These are phyloP conservation scores for Epizoanthus illoricatus DNA, from an alignment of 92 coral and sea anemone species.

Conservation along the genomic window DNA sequence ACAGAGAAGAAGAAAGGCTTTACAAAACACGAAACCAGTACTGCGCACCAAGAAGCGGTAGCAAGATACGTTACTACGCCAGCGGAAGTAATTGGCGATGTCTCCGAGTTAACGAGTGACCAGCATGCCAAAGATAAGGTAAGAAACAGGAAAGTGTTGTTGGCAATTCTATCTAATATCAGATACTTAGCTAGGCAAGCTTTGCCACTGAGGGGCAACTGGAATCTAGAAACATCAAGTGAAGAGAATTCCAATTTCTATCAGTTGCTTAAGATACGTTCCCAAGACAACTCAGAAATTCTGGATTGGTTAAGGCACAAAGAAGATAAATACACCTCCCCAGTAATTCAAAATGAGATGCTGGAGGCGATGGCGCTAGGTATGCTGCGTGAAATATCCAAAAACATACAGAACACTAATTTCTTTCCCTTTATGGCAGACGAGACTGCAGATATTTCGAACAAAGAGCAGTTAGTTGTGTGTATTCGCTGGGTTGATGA, in stretches of 20 bases:
- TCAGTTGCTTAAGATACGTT: constrained; percentile 42
- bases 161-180: constrained; percentile 51
- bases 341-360: constrained; percentile 51
- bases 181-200: constrained; percentile 51
- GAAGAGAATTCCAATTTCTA: constrained; percentile 56
- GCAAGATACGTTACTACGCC: constrained; percentile 47
- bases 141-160: constrained; percentile 47
- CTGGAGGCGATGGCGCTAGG: constrained; percentile 41
- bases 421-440: constrained; percentile 63
- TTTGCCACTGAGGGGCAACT: constrained; percentile 51
- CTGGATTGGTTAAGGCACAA: constrained; percentile 50
- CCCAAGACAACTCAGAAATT: constrained; percentile 46
- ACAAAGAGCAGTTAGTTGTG: constrained; percentile 61
- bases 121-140: constrained; percentile 42
- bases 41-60: constrained; percentile 38
- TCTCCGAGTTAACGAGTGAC: constrained; percentile 30
- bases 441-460: constrained; percentile 65
- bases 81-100: constrained; percentile 43
- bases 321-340: constrained; percentile 54
- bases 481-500: constrained; percentile 62
- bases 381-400: constrained; percentile 45
- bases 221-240: constrained; percentile 40
- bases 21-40: constrained; percentile 44
- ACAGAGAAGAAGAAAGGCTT: constrained; percentile 60
- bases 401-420: constrained; percentile 49